phyloP scores from a whole-genome alignment of 2,888 invertebrate species.

The Euproctis similis region DNA sequence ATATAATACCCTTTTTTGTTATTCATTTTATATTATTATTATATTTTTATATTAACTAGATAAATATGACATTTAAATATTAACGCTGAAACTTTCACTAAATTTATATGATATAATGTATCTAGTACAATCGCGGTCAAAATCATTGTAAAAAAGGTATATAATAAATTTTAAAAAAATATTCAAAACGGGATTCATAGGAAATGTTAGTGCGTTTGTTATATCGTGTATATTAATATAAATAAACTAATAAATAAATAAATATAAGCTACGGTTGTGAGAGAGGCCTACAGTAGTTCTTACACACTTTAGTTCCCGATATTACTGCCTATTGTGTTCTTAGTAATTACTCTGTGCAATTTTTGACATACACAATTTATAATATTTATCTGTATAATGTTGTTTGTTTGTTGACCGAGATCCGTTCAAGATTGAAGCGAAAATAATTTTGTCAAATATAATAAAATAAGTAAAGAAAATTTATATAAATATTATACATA shows the following conservation, averaged over 20 bases:
- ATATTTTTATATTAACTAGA: conserved; percentile 22
- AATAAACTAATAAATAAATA: conserved; percentile 25
- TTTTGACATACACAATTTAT: conserved; percentile 22
- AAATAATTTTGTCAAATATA: conserved; percentile 2
- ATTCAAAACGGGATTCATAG: conserved; percentile 22
- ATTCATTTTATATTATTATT: conserved; percentile 26
- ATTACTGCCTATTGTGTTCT: conserved; percentile 70
- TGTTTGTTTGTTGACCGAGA: conserved; percentile 40
- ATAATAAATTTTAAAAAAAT: no score
- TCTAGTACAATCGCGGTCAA: conserved; percentile 37
- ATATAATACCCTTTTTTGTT: conserved; percentile 24
- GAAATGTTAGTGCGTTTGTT: conserved; percentile 21
- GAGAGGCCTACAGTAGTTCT: conserved; percentile 66
- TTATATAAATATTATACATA: no score
- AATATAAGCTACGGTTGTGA: conserved; percentile 64
- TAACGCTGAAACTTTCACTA: no score
- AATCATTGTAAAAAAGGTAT: conserved; percentile 15
- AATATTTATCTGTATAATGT: conserved; percentile 54
- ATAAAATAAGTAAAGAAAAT: conserved; percentile 3
- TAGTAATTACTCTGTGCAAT: conserved; percentile 52
- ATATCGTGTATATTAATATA: conserved; percentile 8
- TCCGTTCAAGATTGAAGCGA: conserved; percentile 23
- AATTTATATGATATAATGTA: conserved; percentile 28
- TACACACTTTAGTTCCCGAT: conserved; percentile 48
- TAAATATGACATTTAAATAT: no score